Conservation (phyloP, 2,797 vertebrate genomes). For the Synanceia verrucosa region DNA sequence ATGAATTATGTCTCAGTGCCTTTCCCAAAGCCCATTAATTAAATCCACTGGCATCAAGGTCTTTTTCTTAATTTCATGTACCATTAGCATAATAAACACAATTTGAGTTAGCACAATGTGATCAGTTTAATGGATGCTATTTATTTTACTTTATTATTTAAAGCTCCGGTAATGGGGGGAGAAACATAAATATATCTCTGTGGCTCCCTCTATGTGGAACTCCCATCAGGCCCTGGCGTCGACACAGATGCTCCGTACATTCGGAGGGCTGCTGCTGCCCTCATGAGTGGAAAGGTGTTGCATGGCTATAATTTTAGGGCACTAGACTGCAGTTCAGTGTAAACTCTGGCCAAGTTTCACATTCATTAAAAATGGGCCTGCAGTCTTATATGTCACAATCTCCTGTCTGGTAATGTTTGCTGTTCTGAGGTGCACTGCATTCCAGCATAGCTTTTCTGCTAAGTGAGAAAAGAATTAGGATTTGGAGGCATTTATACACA, state of each 20-base stretch:
- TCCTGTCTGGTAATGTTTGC: slow-evolving; percentile 63
- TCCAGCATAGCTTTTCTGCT: slow-evolving; percentile 23
- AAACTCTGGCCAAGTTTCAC: slow-evolving; percentile 61
- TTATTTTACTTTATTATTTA: slow-evolving; percentile 99
- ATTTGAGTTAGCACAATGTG: slow-evolving; percentile 99
- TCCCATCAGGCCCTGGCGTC: slow-evolving; percentile 84
- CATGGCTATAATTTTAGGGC: slow-evolving; percentile 78
- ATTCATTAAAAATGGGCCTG: slow-evolving; percentile 75
- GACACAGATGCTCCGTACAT: slow-evolving; percentile 91
- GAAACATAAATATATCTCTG: slow-evolving; percentile 93
- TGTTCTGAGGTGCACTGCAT: slow-evolving; percentile 29
- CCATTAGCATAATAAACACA: slow-evolving; percentile 99
- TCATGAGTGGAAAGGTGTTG: slow-evolving; percentile 88
- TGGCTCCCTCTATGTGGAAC: slow-evolving; percentile 91
- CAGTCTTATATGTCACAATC: slow-evolving; percentile 64
- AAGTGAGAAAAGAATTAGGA: slow-evolving; percentile 44
- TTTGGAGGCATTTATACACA: slow-evolving; percentile 49
- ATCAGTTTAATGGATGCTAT: slow-evolving; percentile 99
- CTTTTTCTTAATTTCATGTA: slow-evolving; percentile 99
- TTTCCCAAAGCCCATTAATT: slow-evolving; percentile 99
- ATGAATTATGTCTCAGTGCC: slow-evolving; percentile 99
- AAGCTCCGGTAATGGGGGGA: slow-evolving; percentile 92
- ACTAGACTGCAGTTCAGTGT: slow-evolving; percentile 37
- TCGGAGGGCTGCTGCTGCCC: slow-evolving; percentile 76
- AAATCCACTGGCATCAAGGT: slow-evolving; percentile 99